Base-by-base conservation (phyloP, 2,797 vertebrate species). In the Acrossocheilus fasciatus region DNA sequence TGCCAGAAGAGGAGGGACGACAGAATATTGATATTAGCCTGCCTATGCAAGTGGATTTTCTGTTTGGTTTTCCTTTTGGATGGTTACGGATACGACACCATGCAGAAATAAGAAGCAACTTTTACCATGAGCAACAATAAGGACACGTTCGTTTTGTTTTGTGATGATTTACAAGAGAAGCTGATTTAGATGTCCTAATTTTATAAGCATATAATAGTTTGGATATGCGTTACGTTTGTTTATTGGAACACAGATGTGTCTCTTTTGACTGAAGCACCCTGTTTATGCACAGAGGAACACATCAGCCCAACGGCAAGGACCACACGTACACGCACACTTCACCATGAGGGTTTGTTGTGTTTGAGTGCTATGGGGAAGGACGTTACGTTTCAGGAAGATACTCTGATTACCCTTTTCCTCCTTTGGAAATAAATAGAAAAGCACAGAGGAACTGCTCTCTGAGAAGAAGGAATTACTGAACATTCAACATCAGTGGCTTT, bases 281-380 rank as follows among this genome's bases (percentile, higher is more conserved):
- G 81, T 78, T 88, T 87, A 87, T 78, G 86, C 45, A 62, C 64
- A 76, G 64, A 66, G 52, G 87, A 85, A 82, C 78, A 82, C 77
- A 86, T 66, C n/a, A 66, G 41, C 79, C 89, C 77, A 50, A 23
- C 76, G 74, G 82, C 84, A 85, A 88, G 82, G 85, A 85, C 84
- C 68, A 50, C 85, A 81, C 36, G 45, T 45, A 75, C 54, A 84
- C 69, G 43, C 75, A 62, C 73, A 77, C 66, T 59, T 43, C 36
- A 77, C 66, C 47, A 18, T 74, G 47, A 62, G 73, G 66, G 20
- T 76, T 84, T 88, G 75, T 89, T 90, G 66, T 88, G 83, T 86
- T 88, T 79, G 39, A 72, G 74, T 85, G 70, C 84, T 89, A 73
- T 85, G 72, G 52, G 82, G 74, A 85, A 87, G 83, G 87, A 89